A percentile compares a stretch with the other conserved stretches of the same genome.
Conservation (phyloP, 2,113 vertebrate genomes). For the Thamnophis sirtalis region DNA sequence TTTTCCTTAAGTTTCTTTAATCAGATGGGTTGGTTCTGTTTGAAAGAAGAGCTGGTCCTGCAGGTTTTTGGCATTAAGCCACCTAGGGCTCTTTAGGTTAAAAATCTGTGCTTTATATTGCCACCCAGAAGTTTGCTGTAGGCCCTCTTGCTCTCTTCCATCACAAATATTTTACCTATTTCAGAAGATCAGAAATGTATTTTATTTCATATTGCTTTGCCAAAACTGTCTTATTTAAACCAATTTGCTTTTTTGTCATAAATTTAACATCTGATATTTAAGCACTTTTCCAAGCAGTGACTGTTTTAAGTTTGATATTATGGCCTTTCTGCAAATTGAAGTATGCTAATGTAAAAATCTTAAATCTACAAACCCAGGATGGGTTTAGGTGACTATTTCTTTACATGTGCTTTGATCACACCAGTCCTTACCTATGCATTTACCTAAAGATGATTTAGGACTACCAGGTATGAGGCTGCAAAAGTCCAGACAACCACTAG, state of each 20-base stretch:
- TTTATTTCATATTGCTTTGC: no score
- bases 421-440: neutral
- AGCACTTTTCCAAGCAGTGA: neutral
- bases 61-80: neutral
- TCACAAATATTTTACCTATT: neutral
- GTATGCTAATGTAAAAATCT: neutral
- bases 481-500: neutral
- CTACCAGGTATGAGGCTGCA: neutral
- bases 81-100: neutral
- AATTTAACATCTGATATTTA: no score
- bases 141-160: neutral
- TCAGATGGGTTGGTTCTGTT: neutral
- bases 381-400: neutral
- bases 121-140: neutral
- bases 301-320: neutral
- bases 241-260: neutral
- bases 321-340: neutral
- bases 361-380: neutral
- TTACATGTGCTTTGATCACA: constrained; percentile 18
- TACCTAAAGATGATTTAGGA: neutral
- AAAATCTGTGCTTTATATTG: neutral
- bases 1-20: neutral
- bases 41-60: neutral
- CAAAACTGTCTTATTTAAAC: neutral
- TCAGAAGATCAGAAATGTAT: neutral